Evolutionary conservation across 2,797 vertebrate genomes (phyloP).

Genomic region (Phoxinus dragarum): DNA sequence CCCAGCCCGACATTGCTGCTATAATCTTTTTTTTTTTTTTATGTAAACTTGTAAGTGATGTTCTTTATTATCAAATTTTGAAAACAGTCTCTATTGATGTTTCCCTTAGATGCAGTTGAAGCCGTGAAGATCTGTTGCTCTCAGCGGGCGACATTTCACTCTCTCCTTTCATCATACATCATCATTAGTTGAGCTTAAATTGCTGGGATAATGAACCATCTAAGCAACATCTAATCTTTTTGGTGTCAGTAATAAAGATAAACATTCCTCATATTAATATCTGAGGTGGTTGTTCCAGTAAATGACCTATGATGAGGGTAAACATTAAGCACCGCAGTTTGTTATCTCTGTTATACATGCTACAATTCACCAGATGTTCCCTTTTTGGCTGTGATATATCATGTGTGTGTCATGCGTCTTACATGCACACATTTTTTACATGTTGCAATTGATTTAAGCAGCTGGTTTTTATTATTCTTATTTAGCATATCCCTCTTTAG

Average conservation of each 20-base stretch:
- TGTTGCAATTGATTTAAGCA: slow-evolving; percentile 1
- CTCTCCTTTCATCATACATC: slow-evolving; percentile 44
- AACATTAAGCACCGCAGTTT: slow-evolving; percentile 1
- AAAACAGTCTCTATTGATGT: slow-evolving; percentile 8
- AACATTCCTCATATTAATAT: slow-evolving; percentile 36
- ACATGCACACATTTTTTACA: not conserved
- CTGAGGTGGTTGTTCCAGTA: slow-evolving; percentile 18
- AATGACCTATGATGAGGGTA: slow-evolving; percentile 30
- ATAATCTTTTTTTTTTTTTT: not conserved
- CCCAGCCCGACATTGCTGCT: not conserved
- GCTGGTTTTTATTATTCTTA: not conserved
- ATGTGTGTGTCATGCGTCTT: not conserved
- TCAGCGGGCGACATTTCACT: slow-evolving; percentile 33
- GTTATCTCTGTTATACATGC: not conserved
- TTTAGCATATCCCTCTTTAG: slow-evolving; percentile 8
- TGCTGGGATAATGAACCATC: slow-evolving; percentile 42
- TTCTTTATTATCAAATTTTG: slow-evolving; percentile 26
- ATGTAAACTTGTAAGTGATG: slow-evolving; percentile 12
- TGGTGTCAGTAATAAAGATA: slow-evolving; percentile 42
- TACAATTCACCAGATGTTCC: slow-evolving; percentile 14
- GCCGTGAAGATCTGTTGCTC: slow-evolving; percentile 17
- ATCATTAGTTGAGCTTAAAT: slow-evolving; percentile 45
- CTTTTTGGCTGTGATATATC: slow-evolving; percentile 5
- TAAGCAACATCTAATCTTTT: slow-evolving; percentile 45
- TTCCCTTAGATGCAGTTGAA: slow-evolving; percentile 31